A percentile compares a stretch with the other conserved stretches of the same genome.
phyloP scores from a whole-genome alignment of 2,797 vertebrate species.

The Acanthopagrus latus region DNA sequence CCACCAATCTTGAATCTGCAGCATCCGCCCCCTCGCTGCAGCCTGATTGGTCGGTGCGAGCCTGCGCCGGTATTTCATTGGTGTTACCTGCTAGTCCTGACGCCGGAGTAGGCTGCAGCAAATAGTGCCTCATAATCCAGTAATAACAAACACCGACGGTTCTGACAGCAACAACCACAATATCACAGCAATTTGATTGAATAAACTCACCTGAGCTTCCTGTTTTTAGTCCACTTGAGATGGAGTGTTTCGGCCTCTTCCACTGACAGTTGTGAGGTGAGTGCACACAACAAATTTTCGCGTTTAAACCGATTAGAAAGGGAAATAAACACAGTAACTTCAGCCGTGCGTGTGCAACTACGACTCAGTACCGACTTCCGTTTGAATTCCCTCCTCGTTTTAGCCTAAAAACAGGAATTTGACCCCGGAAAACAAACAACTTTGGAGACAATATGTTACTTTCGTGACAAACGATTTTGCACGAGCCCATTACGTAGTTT shows the following conservation, averaged over 20 bases:
- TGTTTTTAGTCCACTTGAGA: constrained; percentile 9
- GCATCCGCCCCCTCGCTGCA: constrained; percentile 50
- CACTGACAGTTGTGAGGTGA: constrained; percentile 66
- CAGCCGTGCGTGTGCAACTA: no score
- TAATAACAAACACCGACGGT: constrained; percentile 60
- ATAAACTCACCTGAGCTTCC: neutral
- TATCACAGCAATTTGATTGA: neutral
- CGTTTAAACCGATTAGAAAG: constrained; percentile 4
- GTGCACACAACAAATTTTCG: constrained; percentile 25
- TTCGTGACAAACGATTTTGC: neutral
- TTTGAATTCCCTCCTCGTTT: neutral
- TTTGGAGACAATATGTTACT: neutral
- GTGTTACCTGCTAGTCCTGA: constrained; percentile 46
- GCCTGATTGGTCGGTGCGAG: constrained; percentile 62
- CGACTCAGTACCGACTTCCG: constrained; percentile 30
- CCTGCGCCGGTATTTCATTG: constrained; percentile 57
- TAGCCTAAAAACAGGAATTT: neutral
- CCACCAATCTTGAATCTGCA: constrained; percentile 60
- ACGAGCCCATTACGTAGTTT: neutral
- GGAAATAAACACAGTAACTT: constrained; percentile 19
- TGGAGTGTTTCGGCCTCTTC: constrained; percentile 37
- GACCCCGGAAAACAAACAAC: neutral
- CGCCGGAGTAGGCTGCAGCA: constrained; percentile 56
- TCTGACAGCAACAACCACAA: constrained; percentile 38
- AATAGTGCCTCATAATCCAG: constrained; percentile 52